Evolutionary conservation across 2,113 vertebrate species (phyloP).

Genomic region (Alectura lathami): DNA sequence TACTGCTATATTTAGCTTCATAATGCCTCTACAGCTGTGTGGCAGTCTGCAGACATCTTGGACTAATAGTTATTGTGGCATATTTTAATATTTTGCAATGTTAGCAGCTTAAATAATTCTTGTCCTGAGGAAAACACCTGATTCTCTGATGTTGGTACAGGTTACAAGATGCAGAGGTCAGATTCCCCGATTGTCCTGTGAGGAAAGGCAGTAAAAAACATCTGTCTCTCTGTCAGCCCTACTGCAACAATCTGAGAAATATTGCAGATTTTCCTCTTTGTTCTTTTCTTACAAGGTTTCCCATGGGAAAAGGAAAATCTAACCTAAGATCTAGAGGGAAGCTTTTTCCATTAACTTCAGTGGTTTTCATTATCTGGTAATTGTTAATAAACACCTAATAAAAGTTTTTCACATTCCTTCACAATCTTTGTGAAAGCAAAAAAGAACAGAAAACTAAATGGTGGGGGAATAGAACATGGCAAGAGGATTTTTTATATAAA

Average conservation of each 20-base stretch:
- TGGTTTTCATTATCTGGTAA: constrained; percentile 28
- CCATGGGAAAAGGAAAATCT: constrained; percentile 47
- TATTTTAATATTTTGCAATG: not conserved
- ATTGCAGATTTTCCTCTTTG: not conserved
- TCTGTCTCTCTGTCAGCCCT: not conserved
- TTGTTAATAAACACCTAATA: constrained; percentile 39
- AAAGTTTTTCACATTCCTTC: constrained; percentile 33
- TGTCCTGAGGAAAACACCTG: not conserved
- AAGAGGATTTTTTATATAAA: not conserved
- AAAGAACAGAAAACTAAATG: not conserved
- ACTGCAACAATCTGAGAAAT: not conserved
- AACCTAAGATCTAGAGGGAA: not conserved
- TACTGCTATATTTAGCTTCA: not conserved
- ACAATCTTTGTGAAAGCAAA: not conserved
- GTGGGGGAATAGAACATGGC: not conserved
- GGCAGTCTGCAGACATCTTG: not conserved
- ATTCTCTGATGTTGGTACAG: not conserved
- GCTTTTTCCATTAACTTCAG: not conserved
- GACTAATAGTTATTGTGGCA: not conserved
- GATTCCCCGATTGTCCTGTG: rapidly evolving
- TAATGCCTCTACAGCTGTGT: not conserved
- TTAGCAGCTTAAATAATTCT: not conserved
- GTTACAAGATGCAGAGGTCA: not conserved
- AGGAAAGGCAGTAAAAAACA: not conserved
- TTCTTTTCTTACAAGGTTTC: not conserved